These are phyloP conservation scores for Heliconius ismenius DNA, from an alignment of 2,888 invertebrate genomes.

Conservation along the genomic window DNA sequence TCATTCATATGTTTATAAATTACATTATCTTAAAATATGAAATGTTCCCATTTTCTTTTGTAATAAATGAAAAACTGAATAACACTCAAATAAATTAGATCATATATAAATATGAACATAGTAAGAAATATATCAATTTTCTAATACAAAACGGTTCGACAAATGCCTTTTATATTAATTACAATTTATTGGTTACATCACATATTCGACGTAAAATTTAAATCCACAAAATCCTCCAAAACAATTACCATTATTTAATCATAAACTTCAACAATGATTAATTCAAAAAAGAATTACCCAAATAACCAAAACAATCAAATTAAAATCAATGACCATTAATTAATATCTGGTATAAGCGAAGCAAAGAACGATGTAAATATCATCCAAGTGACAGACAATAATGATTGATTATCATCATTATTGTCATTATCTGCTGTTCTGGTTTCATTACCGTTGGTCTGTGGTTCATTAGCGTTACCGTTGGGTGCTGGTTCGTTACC, in stretches of 20 bases:
- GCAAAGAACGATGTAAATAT: slow-evolving; percentile 96
- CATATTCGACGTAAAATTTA: background rate
- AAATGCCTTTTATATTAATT: background rate
- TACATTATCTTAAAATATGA: background rate
- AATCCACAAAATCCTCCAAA: background rate
- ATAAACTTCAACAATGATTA: slow-evolving; percentile 14
- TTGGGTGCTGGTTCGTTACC: slow-evolving; percentile 40
- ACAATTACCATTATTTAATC: background rate
- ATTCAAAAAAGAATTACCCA: background rate
- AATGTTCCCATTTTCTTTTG: too few relatives aligned
- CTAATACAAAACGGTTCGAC: background rate
- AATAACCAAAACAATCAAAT: slow-evolving; percentile 8
- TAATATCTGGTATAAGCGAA: slow-evolving; percentile 95
- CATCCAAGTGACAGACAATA: slow-evolving; percentile 91
- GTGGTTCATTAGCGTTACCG: slow-evolving; percentile 10
- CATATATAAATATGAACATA: too few relatives aligned
- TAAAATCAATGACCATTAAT: slow-evolving; percentile 46
- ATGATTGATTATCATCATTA: slow-evolving; percentile 61
- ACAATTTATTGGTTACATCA: background rate
- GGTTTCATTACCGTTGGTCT: slow-evolving; percentile 53
- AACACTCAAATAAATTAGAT: too few relatives aligned
- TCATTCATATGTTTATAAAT: background rate
- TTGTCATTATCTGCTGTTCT: slow-evolving; percentile 38
- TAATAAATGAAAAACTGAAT: too few relatives aligned
- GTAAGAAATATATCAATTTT: background rate